Evolutionary conservation across 2,888 invertebrate species (phyloP), one percentile per base, ranked within the genome.

Genomic region (Cistogaster globosa): DNA sequence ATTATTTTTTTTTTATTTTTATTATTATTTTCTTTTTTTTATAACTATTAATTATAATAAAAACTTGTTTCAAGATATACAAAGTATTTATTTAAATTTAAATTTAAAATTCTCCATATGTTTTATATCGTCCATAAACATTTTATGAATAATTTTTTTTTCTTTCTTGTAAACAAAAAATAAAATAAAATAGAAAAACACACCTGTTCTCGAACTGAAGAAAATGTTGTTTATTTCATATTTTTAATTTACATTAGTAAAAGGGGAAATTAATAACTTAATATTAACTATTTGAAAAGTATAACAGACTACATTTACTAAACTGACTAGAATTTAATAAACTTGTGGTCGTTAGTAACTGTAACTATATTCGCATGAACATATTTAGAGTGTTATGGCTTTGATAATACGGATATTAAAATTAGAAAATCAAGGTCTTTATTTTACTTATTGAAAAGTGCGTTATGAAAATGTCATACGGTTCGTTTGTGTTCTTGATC

Each of bases 361-460:
- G 12, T 12, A 12, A 42, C 12, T 42, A 42, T 42, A 32, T 5
- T 32, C 8, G 32, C 32, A 6, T 42, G 4, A 42, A 2, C 12
- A 12, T 12, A 42, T 3, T 42, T 11, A 11, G 0, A 12, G 42
- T 63, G 14, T 7, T 20, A n/a, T 51, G 45, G 8, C n/a, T 72
- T 48, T 48, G 14, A 60, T 51, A n/a, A 74, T 38, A 62, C 72
- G 72, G 72, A 74, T 42, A 76, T 65, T 65, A 45, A 65, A 55
- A 65, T 65, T 65, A 57, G 75, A 65, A 76, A 76, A 65, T 76
- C 75, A 76, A 76, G 75, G 75, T 65, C 18, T 62, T 20, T 55
- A 9, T 32, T 32, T 32, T 18, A 48, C 45, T 22, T 16, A 11
- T 32, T 57, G 9, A 53, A 74, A 76, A 76, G 75, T 76, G 75